phyloP scores from a whole-genome alignment of 2,113 vertebrate genomes.

The Caracal caracal region DNA sequence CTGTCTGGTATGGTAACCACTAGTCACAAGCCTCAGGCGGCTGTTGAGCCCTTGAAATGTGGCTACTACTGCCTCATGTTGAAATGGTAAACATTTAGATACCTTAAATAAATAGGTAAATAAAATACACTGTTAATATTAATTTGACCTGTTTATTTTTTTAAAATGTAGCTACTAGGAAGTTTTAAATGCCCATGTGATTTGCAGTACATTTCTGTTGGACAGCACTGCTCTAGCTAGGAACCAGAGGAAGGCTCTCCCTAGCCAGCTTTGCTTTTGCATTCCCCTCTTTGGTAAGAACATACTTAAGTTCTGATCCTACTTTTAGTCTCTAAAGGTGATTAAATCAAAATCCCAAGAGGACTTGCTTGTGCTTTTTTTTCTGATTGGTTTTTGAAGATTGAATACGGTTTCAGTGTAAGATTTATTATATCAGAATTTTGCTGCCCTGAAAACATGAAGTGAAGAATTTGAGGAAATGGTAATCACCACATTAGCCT shows the following conservation, averaged over 20 bases:
- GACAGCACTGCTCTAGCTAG: neutral
- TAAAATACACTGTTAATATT: neutral
- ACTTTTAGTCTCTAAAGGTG: neutral
- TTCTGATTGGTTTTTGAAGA: constrained; percentile 12
- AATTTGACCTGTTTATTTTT: neutral
- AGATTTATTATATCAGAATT: neutral
- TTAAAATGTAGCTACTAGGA: neutral
- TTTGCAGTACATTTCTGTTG: neutral
- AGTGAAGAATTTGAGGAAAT: constrained; percentile 22
- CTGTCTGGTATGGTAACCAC: neutral
- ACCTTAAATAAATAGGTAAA: neutral
- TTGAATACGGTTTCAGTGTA: constrained; percentile 17
- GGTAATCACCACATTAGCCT: neutral
- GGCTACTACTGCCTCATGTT: neutral
- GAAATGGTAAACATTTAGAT: neutral
- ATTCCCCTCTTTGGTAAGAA: neutral
- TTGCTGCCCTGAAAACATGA: constrained; percentile 8
- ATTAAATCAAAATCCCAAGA: constrained; percentile 13
- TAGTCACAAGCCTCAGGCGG: too few species aligned
- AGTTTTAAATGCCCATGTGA: neutral
- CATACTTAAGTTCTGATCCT: neutral
- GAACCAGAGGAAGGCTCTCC: neutral
- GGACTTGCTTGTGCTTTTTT: neutral
- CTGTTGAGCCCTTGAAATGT: neutral
- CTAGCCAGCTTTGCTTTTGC: neutral